Base-by-base conservation (phyloP, 64 coral and sea anemone genomes). In the Hydrozoanthus tunicans region DNA sequence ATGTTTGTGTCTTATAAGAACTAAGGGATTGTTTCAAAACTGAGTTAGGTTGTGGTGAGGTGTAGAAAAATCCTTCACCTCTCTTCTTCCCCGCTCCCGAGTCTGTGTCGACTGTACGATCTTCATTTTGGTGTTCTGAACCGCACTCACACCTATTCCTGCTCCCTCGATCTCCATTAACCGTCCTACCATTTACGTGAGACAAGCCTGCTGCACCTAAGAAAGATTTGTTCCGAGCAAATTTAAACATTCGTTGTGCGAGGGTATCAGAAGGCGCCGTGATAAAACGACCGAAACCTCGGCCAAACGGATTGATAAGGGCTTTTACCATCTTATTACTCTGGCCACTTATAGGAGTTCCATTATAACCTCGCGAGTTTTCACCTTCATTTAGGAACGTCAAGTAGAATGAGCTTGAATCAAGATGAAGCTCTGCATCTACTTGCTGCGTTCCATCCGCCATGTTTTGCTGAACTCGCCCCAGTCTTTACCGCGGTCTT, bases 361-460 rank as follows among this genome's bases (percentile, higher is more conserved):
- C 84, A 88, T 88, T 53, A 70, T 88, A 88, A 9, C 84, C 84
- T 75, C 61, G 57, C 17, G 69, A 88, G 51, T 88, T 88, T 17
- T 88, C 70, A 4, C 20, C 11, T 6, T 74, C 84, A 59, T 88
- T 62, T 13, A 88, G 57, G 20, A 88, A 88, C 27, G 67, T 51
- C 20, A 15, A n/a, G 13, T 11, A 88, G 23, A 88, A 88, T 74
- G n/a, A 25, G 7, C 56, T 61, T 14, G 84, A 56, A 73, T 15
- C 23, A 51, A 88, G 11, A 59, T 32, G 81, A 13, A 6, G 24
- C 20, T 27, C 6, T 4, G n/a, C 7, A 17, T 56, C 10, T 32
- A 61, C 53, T 5, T 2, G 11, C n/a, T 13, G n/a, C 79, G 8
- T 43, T 43, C 32, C 24, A 7, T 86, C 66, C 83, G 67, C 83